Base-by-base conservation (phyloP, 2,888 invertebrate species). In the Gari tellinella region DNA sequence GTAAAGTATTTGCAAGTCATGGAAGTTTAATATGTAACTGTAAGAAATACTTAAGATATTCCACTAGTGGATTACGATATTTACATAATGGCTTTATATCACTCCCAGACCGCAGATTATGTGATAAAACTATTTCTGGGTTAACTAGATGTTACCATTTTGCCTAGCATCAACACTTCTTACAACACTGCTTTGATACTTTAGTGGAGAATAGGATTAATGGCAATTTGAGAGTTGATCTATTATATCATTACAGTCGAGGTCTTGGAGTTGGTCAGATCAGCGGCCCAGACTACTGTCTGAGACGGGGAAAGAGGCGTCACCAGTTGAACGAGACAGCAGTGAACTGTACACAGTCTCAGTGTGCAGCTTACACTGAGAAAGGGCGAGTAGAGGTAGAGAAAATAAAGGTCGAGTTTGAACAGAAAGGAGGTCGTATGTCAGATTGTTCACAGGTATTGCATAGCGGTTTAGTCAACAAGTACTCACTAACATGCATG, bases 281-380 rank as follows among this genome's bases (percentile, higher is more conserved):
- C 37, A 89, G 85, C 66, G 89, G 89, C 2, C 89, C 89, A 7
- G 89, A 87, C 62, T 89, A 89, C 65, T 89, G 89, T 70, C 81
- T 86, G 45, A 76, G 83, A 14, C 76, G 86, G 12, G 88, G 86
- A 2, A 69, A 78, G 7, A 67, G 78, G 7, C 73, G 85, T 5
- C 78, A 81, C 31, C 68, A 66, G 15, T 55, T 79, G 21, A 79
- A 83, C 55, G 72, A 73, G 49, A 80, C 78, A 19, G 49, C 58
- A 21, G 55, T 62, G 14, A 84, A 83, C 49, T 84, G 84, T 53
- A 83, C 82, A 1, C 81, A 82, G 57, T 84, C 83, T 69, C 81
- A 82, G 57, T 84, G 84, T 72, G 61, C 67, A 12, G 58, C 60
- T 8, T 63, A 57, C 56, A 72, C 55, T 40, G 80, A 82, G 49